Conservation (phyloP, 2,888 invertebrate genomes). For the Gastrophysa polygoni region DNA sequence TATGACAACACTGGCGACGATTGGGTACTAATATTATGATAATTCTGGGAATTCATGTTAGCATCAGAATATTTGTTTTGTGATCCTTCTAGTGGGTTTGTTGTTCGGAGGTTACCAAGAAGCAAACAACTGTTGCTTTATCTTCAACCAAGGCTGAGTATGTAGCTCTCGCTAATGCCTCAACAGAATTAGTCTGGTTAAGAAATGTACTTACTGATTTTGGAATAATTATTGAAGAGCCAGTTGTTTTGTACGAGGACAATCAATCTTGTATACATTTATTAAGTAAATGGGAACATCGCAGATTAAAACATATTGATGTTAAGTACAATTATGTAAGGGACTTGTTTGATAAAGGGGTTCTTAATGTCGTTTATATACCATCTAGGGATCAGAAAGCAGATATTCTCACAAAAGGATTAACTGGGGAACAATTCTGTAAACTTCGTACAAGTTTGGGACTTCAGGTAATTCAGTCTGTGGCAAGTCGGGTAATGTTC, state of each 20-base stretch:
- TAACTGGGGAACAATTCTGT: not conserved
- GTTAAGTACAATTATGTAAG: too few relatives aligned
- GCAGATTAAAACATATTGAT: not conserved
- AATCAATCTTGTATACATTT: not conserved
- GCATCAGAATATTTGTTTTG: too few relatives aligned
- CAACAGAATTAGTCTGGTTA: not conserved
- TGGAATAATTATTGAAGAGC: not conserved
- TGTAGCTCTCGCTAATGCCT: not conserved
- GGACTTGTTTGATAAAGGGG: too few relatives aligned
- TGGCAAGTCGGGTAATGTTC: not conserved
- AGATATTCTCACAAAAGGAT: not conserved
- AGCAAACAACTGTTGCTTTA: not conserved
- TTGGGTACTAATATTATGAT: too few relatives aligned
- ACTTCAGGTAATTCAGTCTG: not conserved
- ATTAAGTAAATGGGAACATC: not conserved
- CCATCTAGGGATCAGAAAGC: not conserved
- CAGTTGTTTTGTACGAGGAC: not conserved
- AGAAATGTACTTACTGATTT: not conserved
- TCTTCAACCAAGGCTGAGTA: too few relatives aligned
- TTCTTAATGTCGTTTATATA: not conserved
- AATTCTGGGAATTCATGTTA: too few relatives aligned
- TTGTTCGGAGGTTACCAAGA: too few relatives aligned
- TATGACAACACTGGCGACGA: too few relatives aligned
- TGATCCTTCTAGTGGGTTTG: too few relatives aligned
- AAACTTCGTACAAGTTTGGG: not conserved